Percentiles rank a stretch among this genome's conserved stretches.
Evolutionary conservation across 2,797 vertebrate genomes (phyloP).

Genomic region (Poeciliopsis paucimaculata): DNA sequence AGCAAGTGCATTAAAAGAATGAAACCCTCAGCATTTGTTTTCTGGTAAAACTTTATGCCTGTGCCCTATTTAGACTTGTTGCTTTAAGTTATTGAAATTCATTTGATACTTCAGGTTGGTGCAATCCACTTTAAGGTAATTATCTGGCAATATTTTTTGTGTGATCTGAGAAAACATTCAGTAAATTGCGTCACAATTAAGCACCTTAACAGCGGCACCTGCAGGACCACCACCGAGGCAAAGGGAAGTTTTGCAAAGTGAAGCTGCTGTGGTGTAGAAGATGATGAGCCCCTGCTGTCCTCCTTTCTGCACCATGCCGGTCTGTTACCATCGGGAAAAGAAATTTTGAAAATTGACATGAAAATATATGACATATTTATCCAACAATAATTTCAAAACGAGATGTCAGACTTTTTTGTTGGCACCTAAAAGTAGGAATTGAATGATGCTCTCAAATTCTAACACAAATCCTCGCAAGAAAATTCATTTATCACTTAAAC

Average conservation of each 20-base stretch:
- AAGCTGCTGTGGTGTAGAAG: background rate
- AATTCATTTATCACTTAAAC: background rate
- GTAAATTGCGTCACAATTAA: background rate
- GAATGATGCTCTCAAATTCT: background rate
- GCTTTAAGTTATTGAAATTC: background rate
- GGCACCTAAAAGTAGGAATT: background rate
- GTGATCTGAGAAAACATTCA: background rate
- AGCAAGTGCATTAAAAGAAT: background rate
- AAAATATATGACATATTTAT: background rate
- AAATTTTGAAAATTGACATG: background rate
- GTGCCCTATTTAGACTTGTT: background rate
- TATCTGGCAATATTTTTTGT: background rate
- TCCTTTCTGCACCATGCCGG: background rate
- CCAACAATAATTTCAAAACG: background rate
- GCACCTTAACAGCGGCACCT: background rate
- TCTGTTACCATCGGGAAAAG: background rate
- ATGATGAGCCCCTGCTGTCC: constrained; percentile 1
- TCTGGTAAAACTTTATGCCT: background rate
- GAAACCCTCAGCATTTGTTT: background rate
- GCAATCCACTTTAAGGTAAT: background rate
- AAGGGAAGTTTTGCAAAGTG: background rate
- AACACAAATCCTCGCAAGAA: background rate
- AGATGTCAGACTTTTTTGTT: background rate
- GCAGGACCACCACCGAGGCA: background rate
- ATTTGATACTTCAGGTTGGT: background rate